Conservation (phyloP, 2,797 vertebrate species). For the Microcaecilia unicolor region DNA sequence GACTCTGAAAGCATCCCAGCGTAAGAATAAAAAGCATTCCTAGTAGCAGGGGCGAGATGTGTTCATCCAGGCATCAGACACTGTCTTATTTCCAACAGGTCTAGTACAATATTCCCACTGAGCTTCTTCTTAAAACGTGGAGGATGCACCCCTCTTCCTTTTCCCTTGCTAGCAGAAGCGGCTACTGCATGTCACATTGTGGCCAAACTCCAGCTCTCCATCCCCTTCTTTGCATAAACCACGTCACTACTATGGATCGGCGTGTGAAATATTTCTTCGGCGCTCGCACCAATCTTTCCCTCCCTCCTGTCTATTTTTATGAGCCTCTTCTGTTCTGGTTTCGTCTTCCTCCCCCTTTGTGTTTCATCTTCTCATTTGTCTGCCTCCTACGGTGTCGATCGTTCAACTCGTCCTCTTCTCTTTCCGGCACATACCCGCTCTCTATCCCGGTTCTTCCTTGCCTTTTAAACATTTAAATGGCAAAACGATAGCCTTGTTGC, state of each 20-base stretch:
- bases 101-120: conserved; percentile 29
- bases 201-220: not conserved
- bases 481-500: no score
- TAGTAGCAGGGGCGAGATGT: conserved; percentile 21
- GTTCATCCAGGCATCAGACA: conserved; percentile 29
- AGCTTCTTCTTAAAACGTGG: conserved; percentile 9
- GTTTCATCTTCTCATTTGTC: not conserved
- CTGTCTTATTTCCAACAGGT: conserved; percentile 49
- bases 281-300: not conserved
- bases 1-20: conserved; percentile 42
- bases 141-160: not conserved
- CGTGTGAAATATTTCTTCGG: not conserved
- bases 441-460: not conserved
- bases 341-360: conserved; percentile 12
- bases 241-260: conserved; percentile 4
- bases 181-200: no score
- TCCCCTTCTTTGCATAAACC: not conserved
- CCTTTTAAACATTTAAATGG: no score
- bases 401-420: not conserved
- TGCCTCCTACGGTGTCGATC: not conserved
- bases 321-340: no score
- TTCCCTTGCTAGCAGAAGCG: conserved; percentile 16
- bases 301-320: no score
- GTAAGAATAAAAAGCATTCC: conserved; percentile 28
- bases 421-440: not conserved